phyloP scores from a whole-genome alignment of 1,140 invertebrate species.

The Diprion similis region DNA sequence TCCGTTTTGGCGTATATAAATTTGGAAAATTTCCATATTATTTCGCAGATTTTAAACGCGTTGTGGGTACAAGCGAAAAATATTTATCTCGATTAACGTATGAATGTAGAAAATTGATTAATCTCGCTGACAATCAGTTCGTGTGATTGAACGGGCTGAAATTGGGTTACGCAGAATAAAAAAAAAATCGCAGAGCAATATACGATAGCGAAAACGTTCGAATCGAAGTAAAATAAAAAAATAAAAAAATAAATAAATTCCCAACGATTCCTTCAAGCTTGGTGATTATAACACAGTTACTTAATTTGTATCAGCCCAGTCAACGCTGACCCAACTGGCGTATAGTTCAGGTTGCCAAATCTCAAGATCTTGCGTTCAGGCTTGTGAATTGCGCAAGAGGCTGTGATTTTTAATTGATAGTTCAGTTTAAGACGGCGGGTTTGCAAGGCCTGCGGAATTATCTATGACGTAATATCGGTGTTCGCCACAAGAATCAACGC shows the following conservation, averaged over 20 bases:
- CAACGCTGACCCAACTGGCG: neutral
- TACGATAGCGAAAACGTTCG: neutral
- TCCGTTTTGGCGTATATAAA: too few relatives aligned
- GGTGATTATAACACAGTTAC: neutral
- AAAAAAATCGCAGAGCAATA: neutral
- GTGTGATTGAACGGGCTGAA: neutral
- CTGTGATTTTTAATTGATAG: slow-evolving; percentile 8
- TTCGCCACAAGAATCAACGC: neutral
- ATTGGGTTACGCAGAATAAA: neutral
- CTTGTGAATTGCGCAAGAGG: neutral
- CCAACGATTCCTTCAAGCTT: neutral
- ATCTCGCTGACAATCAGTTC: too few relatives aligned
- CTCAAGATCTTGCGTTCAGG: neutral
- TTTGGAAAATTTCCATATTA: too few relatives aligned
- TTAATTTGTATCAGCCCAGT: neutral
- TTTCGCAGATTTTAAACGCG: too few relatives aligned
- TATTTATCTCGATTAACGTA: too few relatives aligned
- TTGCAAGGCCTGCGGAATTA: neutral
- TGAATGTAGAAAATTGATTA: too few relatives aligned
- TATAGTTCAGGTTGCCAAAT: neutral
- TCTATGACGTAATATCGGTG: neutral
- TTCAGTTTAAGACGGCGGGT: neutral
- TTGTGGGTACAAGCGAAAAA: too few relatives aligned
- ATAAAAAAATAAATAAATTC: neutral
- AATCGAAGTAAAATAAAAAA: neutral